Evolutionary conservation across 2,888 invertebrate genomes (phyloP).

Genomic region (Phaedon cochleariae): DNA sequence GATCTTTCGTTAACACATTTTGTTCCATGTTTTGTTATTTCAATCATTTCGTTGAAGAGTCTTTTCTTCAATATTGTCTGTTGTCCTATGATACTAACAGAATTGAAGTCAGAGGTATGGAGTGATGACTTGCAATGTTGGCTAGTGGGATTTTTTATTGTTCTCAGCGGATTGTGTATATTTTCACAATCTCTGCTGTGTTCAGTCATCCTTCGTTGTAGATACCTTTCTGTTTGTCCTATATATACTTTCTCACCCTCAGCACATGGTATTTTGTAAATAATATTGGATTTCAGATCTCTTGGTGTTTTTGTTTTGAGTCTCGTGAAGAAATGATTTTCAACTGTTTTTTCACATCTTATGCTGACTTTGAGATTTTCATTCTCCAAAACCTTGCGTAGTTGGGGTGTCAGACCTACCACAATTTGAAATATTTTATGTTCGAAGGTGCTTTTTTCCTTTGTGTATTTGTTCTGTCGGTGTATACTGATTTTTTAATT

Average conservation of each 20-base stretch:
- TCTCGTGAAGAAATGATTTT: background rate
- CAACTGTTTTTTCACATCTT: background rate
- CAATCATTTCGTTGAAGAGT: background rate
- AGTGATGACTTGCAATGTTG: background rate
- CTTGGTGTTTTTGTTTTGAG: conserved; percentile 1
- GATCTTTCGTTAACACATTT: background rate
- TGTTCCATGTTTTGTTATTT: background rate
- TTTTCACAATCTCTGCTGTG: conserved; percentile 5
- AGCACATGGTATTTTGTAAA: conserved; percentile 11
- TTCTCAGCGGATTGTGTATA: background rate
- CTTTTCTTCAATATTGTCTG: conserved; percentile 2
- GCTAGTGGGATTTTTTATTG: background rate
- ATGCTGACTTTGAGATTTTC: background rate
- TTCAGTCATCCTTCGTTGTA: conserved; percentile 1
- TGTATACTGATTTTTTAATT: too few relatives aligned
- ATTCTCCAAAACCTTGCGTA: background rate
- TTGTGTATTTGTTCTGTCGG: too few relatives aligned
- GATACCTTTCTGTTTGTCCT: conserved; percentile 10
- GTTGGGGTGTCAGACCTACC: background rate
- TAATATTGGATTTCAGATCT: background rate
- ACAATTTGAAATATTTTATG: too few relatives aligned
- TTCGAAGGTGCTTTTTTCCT: too few relatives aligned
- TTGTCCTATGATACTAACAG: conserved; percentile 2
- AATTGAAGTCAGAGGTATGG: background rate
- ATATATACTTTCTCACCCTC: conserved; percentile 12